phyloP scores from a whole-genome alignment of 2,888 invertebrate species.

The Plagodis pulveraria region DNA sequence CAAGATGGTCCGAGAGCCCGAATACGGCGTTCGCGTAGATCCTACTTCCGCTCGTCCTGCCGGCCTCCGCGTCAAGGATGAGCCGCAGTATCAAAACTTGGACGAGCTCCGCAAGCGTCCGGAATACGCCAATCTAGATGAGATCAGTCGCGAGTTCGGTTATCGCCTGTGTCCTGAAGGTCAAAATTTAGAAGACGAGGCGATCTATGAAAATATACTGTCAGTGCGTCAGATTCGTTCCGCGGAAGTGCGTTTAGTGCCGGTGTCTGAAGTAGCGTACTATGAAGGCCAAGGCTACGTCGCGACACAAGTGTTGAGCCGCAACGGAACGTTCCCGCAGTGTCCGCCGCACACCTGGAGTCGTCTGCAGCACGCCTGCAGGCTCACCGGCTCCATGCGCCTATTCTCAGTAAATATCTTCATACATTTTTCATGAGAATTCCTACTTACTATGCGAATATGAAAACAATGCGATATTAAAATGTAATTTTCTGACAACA shows the following conservation, averaged over 20 bases:
- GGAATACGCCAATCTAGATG: constrained; percentile 80
- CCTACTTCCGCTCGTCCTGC: constrained; percentile 64
- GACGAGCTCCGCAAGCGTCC: constrained; percentile 77
- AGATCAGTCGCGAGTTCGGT: constrained; percentile 81
- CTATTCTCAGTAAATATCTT: constrained; percentile 71
- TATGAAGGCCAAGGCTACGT: constrained; percentile 81
- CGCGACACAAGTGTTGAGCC: constrained; percentile 77
- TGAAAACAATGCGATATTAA: constrained; percentile 50
- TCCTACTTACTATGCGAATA: constrained; percentile 18
- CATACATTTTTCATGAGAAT: neutral
- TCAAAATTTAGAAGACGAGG: constrained; percentile 81
- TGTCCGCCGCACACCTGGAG: constrained; percentile 81
- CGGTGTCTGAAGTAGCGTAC: constrained; percentile 80
- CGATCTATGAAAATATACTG: constrained; percentile 80
- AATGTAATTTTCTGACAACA: constrained; percentile 63
- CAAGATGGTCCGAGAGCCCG: constrained; percentile 74
- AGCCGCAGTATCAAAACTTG: constrained; percentile 80
- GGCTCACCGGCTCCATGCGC: constrained; percentile 71
- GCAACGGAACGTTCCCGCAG: constrained; percentile 82
- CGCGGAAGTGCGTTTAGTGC: constrained; percentile 82
- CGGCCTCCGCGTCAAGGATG: constrained; percentile 72
- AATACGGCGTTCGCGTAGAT: constrained; percentile 77
- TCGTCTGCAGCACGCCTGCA: constrained; percentile 71
- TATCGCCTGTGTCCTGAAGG: constrained; percentile 82
- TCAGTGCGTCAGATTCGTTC: constrained; percentile 80